Evolutionary conservation across 2,113 vertebrate genomes (phyloP), one percentile per base, ranked within the genome.

Genomic region (Sprattus sprattus): DNA sequence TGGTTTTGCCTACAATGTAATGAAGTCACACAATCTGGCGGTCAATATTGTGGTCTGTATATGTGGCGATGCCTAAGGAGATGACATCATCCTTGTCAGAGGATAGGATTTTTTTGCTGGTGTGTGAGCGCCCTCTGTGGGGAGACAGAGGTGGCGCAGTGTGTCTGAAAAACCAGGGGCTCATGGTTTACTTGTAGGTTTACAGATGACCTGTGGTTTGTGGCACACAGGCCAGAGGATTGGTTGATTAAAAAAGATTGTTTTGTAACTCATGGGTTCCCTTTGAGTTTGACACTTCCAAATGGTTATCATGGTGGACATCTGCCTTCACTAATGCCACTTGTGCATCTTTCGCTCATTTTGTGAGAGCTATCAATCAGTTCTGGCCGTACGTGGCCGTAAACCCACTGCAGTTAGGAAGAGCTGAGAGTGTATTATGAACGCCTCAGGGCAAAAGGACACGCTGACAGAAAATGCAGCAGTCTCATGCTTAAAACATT

Each of bases 121-220:
- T 82, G 83, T 22, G 9, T 82, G 86, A 84, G 83, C 78, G 13
- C 85, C 85, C 89, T 90, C 89, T 89, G 49, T 85, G 82, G 89
- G 44, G 81, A 90, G 89, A 90, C 89, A 85, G 67, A 0, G 15
- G 16, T 75, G 45, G 64, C 64, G 85, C 20, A 84, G 11, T 18
- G 85, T 86, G 89, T 90, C 89, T 90, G 89, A 86, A 39, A 85
- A 81, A 60, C 46, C 87, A 88, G 89, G 84, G 82, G 22, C 84
- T 84, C 84, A 88, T 88, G 78, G 71, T 39, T 82, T 90, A 86
- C 88, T 83, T 44, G 83, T 54, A 25, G 22, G 75, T 32, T 78
- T 71, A 32, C 11, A 71, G 28, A 71, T 71, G 64, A 71, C 64
- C 28, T 44, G 28, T 4, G 20, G 54, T 20, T 60, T 60, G 54